Conservation (phyloP, 2,797 vertebrate genomes). For the Chromis chromis region DNA sequence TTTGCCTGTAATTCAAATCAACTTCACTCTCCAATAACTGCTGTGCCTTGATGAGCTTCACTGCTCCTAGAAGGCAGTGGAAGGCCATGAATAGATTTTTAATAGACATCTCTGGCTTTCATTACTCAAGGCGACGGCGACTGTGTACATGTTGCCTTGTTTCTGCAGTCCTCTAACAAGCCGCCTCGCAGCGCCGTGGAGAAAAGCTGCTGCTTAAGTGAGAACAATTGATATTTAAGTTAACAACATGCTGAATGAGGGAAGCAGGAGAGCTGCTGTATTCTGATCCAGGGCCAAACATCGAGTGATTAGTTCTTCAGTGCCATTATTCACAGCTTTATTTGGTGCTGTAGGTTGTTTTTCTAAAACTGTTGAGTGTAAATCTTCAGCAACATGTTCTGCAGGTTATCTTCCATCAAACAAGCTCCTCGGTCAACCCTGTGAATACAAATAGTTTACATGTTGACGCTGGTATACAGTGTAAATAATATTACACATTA, state of each 20-base stretch:
- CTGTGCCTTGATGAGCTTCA: slow-evolving; percentile 39
- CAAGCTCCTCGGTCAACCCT: no score
- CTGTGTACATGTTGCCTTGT: slow-evolving; percentile 32
- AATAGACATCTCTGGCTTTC: slow-evolving; percentile 61
- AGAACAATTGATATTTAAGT: slow-evolving; percentile 71
- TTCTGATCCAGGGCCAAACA: slow-evolving; percentile 40
- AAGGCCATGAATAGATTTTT: slow-evolving; percentile 58
- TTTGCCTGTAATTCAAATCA: slow-evolving; percentile 34
- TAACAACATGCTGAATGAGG: slow-evolving; percentile 54
- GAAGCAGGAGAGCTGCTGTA: slow-evolving; percentile 37
- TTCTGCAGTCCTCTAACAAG: slow-evolving; percentile 61
- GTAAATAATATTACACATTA: no score
- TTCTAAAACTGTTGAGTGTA: slow-evolving; percentile 26
- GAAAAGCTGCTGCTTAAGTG: slow-evolving; percentile 58
- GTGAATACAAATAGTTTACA: slow-evolving; percentile 1
- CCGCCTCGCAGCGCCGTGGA: slow-evolving; percentile 44
- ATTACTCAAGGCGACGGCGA: slow-evolving; percentile 48
- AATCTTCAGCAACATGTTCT: not conserved
- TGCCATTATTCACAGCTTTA: slow-evolving; percentile 36
- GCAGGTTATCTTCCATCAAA: not conserved
- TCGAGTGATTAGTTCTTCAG: slow-evolving; percentile 39
- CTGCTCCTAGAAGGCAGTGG: slow-evolving; percentile 34
- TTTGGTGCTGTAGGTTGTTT: slow-evolving; percentile 18
- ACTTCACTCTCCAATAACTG: slow-evolving; percentile 27
- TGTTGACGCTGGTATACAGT: not conserved